Base-by-base conservation (phyloP, 2,888 invertebrate genomes). In the Encarsia formosa region DNA sequence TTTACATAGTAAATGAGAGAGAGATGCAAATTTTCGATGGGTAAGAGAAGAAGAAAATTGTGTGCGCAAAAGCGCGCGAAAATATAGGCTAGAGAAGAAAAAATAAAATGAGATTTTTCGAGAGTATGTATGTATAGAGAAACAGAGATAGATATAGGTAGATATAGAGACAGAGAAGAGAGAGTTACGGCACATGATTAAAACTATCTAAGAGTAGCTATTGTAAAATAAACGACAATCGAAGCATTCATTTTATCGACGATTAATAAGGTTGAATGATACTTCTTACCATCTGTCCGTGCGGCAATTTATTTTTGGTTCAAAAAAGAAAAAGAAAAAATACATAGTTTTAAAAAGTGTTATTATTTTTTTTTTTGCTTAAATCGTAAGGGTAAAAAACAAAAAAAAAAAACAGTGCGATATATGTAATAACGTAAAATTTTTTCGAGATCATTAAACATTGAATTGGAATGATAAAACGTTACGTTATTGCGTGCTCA, bases 281-380 rank as follows among this genome's bases (percentile, higher is more conserved):
- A 65, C 61, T 67, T 73, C 73, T 73, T 73, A 73, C 73, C 73
- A 73, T 73, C 73, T 73, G 72, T 73, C 73, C 73, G 63, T 65
- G 70, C 71, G 68, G 71, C 73, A 65, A 63, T 61, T 60, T 61
- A 60, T 49, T 42, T 47, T 57, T 51, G 19, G 47, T 62, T 62
- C 56, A 63, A 58, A 59, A 59, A 53, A 61, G 59, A 65, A 64
- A 65, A 54, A 64, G 60, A 63, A 61, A 59, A 64, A 16, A 59
- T 59, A 53, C 41, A 50, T 56, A 47, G n/a, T n/a, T 47, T 49
- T 59, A 58, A 54, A 46, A 15, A 42, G 16, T 23, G 35, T n/a
- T 31, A 18, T 29, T 48, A 18, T n/a, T n/a, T n/a, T n/a, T n/a
- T 41, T 41, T 19, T 22, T 41, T 39, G 34, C 9, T 29, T 41